These are phyloP conservation scores for Sinocyclocheilus rhinocerous DNA, from an alignment of 2,113 vertebrate species.

Conservation along the genomic window DNA sequence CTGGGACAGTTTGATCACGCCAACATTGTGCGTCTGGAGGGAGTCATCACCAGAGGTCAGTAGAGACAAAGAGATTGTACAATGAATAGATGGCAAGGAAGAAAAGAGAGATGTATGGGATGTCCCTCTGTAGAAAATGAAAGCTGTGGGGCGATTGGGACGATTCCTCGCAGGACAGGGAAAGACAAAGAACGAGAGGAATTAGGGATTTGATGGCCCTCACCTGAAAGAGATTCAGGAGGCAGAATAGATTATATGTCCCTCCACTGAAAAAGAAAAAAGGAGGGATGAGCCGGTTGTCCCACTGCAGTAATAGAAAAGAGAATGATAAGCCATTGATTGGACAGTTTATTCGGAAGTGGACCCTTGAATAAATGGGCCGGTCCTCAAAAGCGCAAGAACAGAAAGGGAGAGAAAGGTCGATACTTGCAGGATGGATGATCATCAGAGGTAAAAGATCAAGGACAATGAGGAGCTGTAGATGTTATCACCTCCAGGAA, in stretches of 20 bases:
- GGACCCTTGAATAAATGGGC: neutral
- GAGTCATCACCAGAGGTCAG: slow-evolving; percentile 90
- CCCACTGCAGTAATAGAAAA: slow-evolving; percentile 12
- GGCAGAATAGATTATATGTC: neutral
- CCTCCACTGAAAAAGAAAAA: slow-evolving; percentile 7
- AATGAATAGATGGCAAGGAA: too few species aligned
- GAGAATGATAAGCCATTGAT: slow-evolving; percentile 24
- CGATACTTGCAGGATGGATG: neutral
- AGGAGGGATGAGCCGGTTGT: neutral
- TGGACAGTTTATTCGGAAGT: neutral
- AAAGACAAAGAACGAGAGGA: neutral
- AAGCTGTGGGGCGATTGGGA: too few species aligned
- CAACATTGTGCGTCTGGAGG: slow-evolving; percentile 90
- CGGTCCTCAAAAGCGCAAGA: neutral
- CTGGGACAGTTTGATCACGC: slow-evolving; percentile 94
- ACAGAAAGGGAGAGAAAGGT: neutral
- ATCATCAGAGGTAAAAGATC: neutral
- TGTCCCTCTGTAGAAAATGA: slow-evolving; percentile 1
- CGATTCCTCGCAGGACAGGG: neutral
- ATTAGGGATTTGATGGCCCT: slow-evolving; percentile 21
- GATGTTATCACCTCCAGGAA: slow-evolving; percentile 1
- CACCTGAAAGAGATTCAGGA: neutral
- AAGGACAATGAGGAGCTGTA: neutral
- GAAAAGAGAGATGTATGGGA: neutral
- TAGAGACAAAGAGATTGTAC: neutral